A percentile compares a stretch with the other conserved stretches of the same genome.
These are phyloP conservation scores for Noctua janthina DNA, from an alignment of 2,888 invertebrate species.

Conservation along the genomic window DNA sequence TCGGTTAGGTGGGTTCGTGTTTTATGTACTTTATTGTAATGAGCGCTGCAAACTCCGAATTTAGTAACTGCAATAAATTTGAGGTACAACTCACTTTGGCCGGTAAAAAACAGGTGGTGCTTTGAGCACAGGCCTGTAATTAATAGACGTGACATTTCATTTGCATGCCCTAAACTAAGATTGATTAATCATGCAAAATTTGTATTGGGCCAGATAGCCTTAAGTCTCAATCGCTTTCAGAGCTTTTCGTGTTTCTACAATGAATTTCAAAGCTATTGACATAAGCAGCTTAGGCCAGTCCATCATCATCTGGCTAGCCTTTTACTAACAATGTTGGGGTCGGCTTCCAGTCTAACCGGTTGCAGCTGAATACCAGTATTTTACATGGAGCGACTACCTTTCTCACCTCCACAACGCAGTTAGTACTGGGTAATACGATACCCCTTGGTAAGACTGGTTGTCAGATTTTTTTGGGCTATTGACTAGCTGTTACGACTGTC, in stretches of 20 bases:
- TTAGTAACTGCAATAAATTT: constrained; percentile 58
- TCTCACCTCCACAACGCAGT: too few relatives aligned
- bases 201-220: neutral
- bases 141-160: constrained; percentile 25
- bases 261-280: neutral
- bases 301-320: too few relatives aligned
- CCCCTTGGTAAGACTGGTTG: too few relatives aligned
- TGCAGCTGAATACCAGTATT: too few relatives aligned
- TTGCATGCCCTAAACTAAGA: neutral
- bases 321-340: too few relatives aligned
- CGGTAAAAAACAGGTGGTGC: constrained; percentile 36
- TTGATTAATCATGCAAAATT: neutral
- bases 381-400: too few relatives aligned
- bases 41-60: constrained; percentile 48
- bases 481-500: too few relatives aligned
- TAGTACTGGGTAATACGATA: too few relatives aligned
- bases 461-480: too few relatives aligned
- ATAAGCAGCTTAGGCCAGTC: neutral
- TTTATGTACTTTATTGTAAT: constrained; percentile 62
- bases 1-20: constrained; percentile 58
- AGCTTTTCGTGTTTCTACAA: neutral
- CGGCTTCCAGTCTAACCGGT: too few relatives aligned
- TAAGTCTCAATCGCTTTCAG: neutral
- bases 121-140: constrained; percentile 27
- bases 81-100: constrained; percentile 26